phyloP scores from a whole-genome alignment of 2,113 vertebrate species.

The Prinia subflava region DNA sequence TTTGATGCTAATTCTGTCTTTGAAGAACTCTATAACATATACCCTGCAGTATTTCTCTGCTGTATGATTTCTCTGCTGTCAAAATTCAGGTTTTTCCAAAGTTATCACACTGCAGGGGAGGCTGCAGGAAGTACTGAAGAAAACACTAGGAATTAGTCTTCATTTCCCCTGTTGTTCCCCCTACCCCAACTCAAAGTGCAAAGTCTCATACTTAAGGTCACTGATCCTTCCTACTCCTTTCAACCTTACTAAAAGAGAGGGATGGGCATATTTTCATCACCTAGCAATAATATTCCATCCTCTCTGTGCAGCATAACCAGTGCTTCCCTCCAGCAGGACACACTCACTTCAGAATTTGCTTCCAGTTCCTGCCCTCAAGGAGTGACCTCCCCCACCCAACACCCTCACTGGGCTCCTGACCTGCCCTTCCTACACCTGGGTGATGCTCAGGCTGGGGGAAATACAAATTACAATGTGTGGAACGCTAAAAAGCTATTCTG shows the following conservation, averaged over 20 bases:
- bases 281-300: neutral
- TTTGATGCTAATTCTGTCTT: neutral
- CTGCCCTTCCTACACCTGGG: neutral
- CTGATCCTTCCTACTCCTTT: neutral
- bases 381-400: neutral
- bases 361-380: neutral
- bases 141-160: neutral
- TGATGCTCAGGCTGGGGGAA: neutral
- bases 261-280: neutral
- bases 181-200: neutral
- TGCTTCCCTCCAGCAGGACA: rapidly evolving
- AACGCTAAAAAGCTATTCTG: neutral
- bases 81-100: neutral
- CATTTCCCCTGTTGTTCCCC: neutral
- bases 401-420: rapidly evolving
- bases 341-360: neutral
- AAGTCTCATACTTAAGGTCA: neutral
- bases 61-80: neutral
- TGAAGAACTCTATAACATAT: neutral
- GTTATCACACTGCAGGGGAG: neutral
- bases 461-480: neutral
- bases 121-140: neutral
- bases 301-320: neutral
- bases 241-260: neutral
- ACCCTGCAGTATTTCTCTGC: neutral